Evolutionary conservation across 2,797 vertebrate species (phyloP).

Genomic region (Sphaeramia orbicularis): DNA sequence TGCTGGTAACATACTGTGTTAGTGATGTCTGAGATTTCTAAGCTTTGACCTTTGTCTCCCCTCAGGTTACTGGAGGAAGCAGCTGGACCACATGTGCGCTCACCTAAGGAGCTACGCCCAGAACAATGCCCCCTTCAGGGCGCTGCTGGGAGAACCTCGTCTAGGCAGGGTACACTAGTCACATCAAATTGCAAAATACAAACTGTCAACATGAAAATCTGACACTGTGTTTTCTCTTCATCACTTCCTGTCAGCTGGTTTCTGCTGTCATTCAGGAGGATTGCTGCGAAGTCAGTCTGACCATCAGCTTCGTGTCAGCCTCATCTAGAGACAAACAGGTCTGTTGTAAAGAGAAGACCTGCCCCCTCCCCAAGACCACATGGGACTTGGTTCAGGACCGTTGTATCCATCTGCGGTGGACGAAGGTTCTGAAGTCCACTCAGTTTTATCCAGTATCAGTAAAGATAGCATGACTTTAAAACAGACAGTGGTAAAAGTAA

Average conservation of each 20-base stretch:
- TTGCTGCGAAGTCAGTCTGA: conserved; percentile 87
- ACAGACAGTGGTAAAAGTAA: no score
- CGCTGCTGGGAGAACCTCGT: conserved; percentile 91
- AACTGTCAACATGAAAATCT: no score
- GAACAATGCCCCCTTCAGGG: conserved; percentile 91
- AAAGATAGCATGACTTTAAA: no score
- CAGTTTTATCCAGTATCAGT: no score
- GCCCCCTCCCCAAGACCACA: not conserved
- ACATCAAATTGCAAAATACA: no score
- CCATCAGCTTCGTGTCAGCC: conserved; percentile 86
- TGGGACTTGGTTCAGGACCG: no score
- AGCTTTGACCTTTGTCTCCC: not conserved
- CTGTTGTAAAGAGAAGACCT: not conserved
- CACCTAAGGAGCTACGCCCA: conserved; percentile 94
- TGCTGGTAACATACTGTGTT: not conserved
- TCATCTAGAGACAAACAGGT: conserved; percentile 46
- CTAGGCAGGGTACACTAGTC: conserved; percentile 89
- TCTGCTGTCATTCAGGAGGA: conserved; percentile 91
- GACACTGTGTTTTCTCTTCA: not conserved
- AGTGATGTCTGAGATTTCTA: no score
- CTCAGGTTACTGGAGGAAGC: conserved; percentile 95
- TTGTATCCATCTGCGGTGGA: no score
- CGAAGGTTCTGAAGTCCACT: no score
- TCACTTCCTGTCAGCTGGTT: conserved; percentile 83
- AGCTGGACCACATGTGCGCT: conserved; percentile 93